phyloP scores from a whole-genome alignment of 2,113 vertebrate species.

The Sapayoa aenigma region DNA sequence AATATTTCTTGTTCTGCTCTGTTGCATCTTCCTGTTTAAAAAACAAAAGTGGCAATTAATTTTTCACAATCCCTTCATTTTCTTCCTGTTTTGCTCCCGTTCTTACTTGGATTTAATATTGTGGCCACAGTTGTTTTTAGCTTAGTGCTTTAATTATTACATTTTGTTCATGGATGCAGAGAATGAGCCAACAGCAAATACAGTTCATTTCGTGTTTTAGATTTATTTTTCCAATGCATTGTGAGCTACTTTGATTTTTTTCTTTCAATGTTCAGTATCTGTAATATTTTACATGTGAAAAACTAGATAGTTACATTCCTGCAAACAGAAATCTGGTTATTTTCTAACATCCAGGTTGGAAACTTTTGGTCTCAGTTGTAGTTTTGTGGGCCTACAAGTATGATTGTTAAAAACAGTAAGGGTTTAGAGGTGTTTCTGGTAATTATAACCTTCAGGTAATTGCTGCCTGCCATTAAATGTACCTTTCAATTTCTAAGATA shows the following conservation, averaged over 20 bases:
- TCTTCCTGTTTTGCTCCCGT: neutral
- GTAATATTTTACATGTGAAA: neutral
- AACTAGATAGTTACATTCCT: neutral
- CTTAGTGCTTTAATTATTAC: neutral
- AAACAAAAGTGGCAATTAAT: neutral
- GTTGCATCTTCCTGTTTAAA: neutral
- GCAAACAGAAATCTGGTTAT: neutral
- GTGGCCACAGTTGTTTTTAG: neutral
- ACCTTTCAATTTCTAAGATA: neutral
- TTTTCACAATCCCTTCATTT: neutral
- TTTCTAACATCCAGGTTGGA: neutral
- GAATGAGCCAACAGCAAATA: neutral
- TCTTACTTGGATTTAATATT: neutral
- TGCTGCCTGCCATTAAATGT: neutral
- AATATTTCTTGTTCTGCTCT: neutral
- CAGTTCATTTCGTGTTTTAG: neutral
- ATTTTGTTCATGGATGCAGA: neutral
- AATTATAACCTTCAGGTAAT: neutral
- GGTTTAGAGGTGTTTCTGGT: neutral
- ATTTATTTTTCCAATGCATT: neutral
- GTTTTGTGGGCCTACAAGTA: neutral
- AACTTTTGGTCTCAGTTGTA: neutral
- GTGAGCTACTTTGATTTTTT: neutral
- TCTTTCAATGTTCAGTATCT: neutral
- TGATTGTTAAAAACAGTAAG: neutral